These are phyloP conservation scores for Eucidaris tribuloides DNA, from an alignment of 35 echinoderm and acorn worm species.

Conservation along the genomic window DNA sequence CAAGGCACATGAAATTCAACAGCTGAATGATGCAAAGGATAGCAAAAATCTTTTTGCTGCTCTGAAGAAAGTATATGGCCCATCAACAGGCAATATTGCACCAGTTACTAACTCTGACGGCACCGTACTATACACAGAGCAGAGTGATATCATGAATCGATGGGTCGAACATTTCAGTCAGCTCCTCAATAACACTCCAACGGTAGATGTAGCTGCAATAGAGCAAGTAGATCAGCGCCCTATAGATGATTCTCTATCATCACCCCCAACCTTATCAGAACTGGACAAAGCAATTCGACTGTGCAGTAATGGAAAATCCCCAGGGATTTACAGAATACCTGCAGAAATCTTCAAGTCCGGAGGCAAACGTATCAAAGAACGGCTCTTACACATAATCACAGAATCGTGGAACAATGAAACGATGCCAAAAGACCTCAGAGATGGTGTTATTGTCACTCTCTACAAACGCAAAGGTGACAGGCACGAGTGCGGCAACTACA, in stretches of 20 bases:
- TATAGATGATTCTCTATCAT: too few species aligned
- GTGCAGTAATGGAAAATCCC: too few species aligned
- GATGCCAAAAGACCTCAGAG: slow-evolving; percentile 41
- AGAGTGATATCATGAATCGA: background rate
- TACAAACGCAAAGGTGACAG: slow-evolving; percentile 54
- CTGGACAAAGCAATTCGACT: too few species aligned
- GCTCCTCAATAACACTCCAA: too few species aligned
- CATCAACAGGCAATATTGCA: background rate
- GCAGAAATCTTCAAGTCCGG: too few species aligned
- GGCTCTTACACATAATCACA: too few species aligned
- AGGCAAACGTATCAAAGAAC: too few species aligned
- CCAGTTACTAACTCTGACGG: slow-evolving; percentile 28
- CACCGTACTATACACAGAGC: slow-evolving; percentile 7
- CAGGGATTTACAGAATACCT: too few species aligned
- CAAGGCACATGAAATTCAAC: slow-evolving; percentile 7
- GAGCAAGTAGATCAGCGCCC: too few species aligned
- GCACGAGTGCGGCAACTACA: slow-evolving; percentile 44
- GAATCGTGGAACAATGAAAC: slow-evolving; percentile 30
- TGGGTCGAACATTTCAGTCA: slow-evolving; percentile 52
- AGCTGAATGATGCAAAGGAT: slow-evolving; percentile 11
- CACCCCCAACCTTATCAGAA: too few species aligned
- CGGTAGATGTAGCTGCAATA: too few species aligned
- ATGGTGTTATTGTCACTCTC: slow-evolving; percentile 47
- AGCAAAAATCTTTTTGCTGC: slow-evolving; percentile 5
- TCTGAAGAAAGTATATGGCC: slow-evolving; percentile 45